A percentile compares a stretch with the other conserved stretches of the same genome.
Evolutionary conservation across 2,113 vertebrate species (phyloP).

Genomic region (Gambusia holbrooki): DNA sequence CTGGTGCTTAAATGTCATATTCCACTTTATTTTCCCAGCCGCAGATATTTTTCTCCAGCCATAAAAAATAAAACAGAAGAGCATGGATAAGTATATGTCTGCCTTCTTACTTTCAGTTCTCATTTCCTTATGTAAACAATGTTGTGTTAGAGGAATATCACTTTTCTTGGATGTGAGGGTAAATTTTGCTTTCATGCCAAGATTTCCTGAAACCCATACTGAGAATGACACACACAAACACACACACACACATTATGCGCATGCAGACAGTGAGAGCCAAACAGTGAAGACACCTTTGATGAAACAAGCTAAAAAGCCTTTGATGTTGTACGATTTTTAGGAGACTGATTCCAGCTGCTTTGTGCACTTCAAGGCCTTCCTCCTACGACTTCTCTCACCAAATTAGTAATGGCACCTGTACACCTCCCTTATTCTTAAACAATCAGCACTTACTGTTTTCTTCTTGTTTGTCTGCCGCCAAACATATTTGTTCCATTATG

Average conservation of each 20-base stretch:
- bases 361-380: constrained; percentile 71
- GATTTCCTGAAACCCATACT: constrained; percentile 65
- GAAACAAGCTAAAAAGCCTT: constrained; percentile 72
- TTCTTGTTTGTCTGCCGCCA: constrained; percentile 65
- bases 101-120: constrained; percentile 72
- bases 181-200: constrained; percentile 73
- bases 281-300: constrained; percentile 69
- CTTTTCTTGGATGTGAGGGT: constrained; percentile 57
- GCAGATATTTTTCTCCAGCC: constrained; percentile 47
- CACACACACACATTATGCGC: constrained; percentile 39
- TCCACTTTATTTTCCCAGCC: constrained; percentile 37
- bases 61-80: constrained; percentile 25
- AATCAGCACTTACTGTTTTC: constrained; percentile 67
- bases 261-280: constrained; percentile 53
- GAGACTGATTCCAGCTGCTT: constrained; percentile 76
- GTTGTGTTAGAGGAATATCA: constrained; percentile 59
- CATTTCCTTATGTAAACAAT: constrained; percentile 71
- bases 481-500: constrained; percentile 70
- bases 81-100: constrained; percentile 36
- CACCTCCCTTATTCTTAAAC: constrained; percentile 71
- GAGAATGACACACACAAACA: constrained; percentile 59
- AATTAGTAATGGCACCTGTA: constrained; percentile 78
- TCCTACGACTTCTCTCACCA: constrained; percentile 58
- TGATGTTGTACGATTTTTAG: constrained; percentile 73
- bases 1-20: constrained; percentile 59